phyloP scores from a whole-genome alignment of 2,888 invertebrate species.

The Mesorhabditis sp. region DNA sequence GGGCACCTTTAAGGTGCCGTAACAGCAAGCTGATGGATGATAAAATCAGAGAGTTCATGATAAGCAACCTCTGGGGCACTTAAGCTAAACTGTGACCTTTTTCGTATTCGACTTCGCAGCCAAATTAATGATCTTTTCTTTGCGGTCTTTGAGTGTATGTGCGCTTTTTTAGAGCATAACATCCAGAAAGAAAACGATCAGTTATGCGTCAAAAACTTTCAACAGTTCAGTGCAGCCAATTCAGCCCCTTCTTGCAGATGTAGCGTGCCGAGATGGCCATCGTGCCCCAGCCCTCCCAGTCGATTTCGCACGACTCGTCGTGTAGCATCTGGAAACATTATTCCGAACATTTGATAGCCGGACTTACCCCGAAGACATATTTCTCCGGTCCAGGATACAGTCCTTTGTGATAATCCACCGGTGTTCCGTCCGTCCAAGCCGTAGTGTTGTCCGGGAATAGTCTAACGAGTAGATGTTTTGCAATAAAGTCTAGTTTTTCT shows the following conservation, averaged over 20 bases:
- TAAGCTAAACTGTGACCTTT: too few species aligned
- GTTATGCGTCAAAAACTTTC: too few species aligned
- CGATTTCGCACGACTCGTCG: background rate
- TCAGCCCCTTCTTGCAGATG: conserved; percentile 1
- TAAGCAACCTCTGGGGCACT: too few species aligned
- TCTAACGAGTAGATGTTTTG: background rate
- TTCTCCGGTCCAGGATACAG: background rate
- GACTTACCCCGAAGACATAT: background rate
- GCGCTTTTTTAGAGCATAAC: too few species aligned
- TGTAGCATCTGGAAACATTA: background rate
- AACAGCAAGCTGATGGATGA: too few species aligned
- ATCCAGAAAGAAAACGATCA: too few species aligned
- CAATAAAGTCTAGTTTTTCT: too few species aligned
- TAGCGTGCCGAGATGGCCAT: background rate
- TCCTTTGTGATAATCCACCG: background rate
- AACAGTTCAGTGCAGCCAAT: background rate
- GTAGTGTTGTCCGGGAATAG: background rate
- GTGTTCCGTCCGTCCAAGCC: background rate
- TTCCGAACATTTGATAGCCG: background rate
- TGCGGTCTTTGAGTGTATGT: too few species aligned
- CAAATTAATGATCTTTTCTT: too few species aligned
- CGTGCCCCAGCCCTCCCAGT: background rate
- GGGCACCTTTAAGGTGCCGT: too few species aligned
- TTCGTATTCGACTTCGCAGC: too few species aligned
- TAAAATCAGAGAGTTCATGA: too few species aligned